A percentile compares a stretch with the other conserved stretches of the same genome.
Conservation (phyloP, 2,113 vertebrate species). For the Epinephelus cyanopodus region DNA sequence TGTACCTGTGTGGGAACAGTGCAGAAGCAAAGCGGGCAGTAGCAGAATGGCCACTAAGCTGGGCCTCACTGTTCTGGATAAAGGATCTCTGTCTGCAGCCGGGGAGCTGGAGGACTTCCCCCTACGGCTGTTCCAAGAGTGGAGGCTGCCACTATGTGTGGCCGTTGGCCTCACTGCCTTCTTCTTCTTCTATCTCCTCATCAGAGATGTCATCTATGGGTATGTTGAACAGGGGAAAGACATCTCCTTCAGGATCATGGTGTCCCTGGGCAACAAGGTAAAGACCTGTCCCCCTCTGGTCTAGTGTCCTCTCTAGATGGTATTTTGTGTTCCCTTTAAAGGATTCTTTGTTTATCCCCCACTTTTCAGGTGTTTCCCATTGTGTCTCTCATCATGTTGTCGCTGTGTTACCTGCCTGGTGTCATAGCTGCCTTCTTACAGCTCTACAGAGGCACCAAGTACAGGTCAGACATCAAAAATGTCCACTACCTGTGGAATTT, state of each 20-base stretch:
- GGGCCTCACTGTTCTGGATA: slow-evolving; percentile 90
- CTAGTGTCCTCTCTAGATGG: background rate
- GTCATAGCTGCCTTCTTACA: slow-evolving; percentile 90
- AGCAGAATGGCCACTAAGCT: slow-evolving; percentile 87
- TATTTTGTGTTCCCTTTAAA: background rate
- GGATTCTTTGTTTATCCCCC: background rate
- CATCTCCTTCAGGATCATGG: slow-evolving; percentile 86
- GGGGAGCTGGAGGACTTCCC: slow-evolving; percentile 94
- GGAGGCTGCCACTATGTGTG: slow-evolving; percentile 89
- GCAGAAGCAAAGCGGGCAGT: slow-evolving; percentile 89
- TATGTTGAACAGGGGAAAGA: slow-evolving; percentile 79
- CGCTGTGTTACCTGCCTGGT: slow-evolving; percentile 94
- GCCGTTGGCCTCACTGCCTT: slow-evolving; percentile 81
- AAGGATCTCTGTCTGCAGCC: slow-evolving; percentile 89
- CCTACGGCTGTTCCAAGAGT: slow-evolving; percentile 92
- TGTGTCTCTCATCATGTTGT: slow-evolving; percentile 89
- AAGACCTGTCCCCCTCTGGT: background rate
- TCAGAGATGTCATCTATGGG: slow-evolving; percentile 85
- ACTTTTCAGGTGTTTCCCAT: slow-evolving; percentile 83
- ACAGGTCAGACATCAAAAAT: slow-evolving; percentile 73
- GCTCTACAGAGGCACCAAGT: slow-evolving; percentile 93
- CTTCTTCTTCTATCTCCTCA: slow-evolving; percentile 89
- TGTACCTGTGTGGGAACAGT: slow-evolving; percentile 92
- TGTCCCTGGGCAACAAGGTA: slow-evolving; percentile 89
- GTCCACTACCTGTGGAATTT: background rate